Evolutionary conservation across 1,140 invertebrate genomes (phyloP).

Genomic region (Drosophila subobscura): DNA sequence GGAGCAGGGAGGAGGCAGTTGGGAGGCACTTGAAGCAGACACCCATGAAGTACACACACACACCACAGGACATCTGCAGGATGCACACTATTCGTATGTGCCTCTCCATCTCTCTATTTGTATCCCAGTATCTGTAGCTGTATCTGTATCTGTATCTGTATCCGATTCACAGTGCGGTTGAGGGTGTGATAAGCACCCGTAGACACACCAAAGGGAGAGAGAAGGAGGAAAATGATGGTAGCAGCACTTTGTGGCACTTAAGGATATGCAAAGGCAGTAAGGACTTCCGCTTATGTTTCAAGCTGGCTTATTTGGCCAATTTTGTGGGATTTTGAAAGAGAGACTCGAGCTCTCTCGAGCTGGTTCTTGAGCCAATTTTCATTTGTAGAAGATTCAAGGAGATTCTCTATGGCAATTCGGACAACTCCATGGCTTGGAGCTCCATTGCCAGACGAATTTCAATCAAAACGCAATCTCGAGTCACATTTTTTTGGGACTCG

Average conservation of each 20-base stretch:
- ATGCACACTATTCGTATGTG: constrained; percentile 9
- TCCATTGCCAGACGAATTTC: too few relatives aligned
- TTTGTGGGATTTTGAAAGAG: not conserved
- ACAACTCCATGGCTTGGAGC: too few relatives aligned
- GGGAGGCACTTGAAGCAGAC: constrained; percentile 55
- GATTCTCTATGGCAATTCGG: too few relatives aligned
- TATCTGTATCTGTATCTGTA: constrained; percentile 20
- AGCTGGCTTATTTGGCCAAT: constrained; percentile 14
- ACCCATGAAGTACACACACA: constrained; percentile 16
- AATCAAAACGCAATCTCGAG: too few relatives aligned
- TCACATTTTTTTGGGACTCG: too few relatives aligned
- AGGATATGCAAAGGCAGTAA: constrained; percentile 75
- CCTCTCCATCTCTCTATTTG: constrained; percentile 17
- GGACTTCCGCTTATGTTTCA: constrained; percentile 65
- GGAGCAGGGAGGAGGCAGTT: constrained; percentile 4
- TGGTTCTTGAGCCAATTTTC: too few relatives aligned
- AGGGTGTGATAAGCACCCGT: constrained; percentile 65
- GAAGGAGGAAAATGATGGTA: constrained; percentile 74
- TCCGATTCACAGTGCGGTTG: constrained; percentile 15
- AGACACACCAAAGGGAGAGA: constrained; percentile 17
- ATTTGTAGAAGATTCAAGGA: too few relatives aligned
- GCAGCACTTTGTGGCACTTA: constrained; percentile 77
- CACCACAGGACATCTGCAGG: constrained; percentile 15
- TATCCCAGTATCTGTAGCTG: too few relatives aligned
- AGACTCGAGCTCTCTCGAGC: not conserved